Evolutionary conservation across 2,888 invertebrate species (phyloP).

Genomic region (Hymenopus coronatus): DNA sequence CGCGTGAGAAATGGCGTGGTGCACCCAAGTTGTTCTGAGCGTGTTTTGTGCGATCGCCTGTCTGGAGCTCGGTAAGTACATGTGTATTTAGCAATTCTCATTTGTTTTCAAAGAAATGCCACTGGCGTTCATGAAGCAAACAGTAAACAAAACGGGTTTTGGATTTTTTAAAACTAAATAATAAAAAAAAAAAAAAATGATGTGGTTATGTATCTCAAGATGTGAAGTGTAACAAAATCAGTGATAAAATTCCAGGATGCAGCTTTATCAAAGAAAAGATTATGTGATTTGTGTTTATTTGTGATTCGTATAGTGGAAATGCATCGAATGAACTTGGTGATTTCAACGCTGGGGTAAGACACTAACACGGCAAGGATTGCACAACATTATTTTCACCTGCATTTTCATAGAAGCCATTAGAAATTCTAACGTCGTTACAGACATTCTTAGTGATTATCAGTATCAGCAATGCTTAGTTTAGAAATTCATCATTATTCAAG

Average conservation of each 20-base stretch:
- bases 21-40: conserved; percentile 21
- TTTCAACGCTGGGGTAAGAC: neutral
- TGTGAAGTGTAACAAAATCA: neutral
- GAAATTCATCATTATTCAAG: neutral
- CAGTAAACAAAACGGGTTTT: neutral
- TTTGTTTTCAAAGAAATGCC: neutral
- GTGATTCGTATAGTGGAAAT: neutral
- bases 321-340: neutral
- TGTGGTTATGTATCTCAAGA: neutral
- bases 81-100: neutral
- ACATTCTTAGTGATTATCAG: neutral
- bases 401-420: neutral
- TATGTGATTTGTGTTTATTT: neutral
- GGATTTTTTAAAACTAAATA: neutral
- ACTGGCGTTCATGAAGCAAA: neutral
- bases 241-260: neutral
- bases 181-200: neutral
- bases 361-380: neutral
- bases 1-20: conserved; percentile 32
- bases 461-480: no score
- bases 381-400: neutral
- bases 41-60: conserved; percentile 25
- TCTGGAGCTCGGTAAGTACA: conserved; percentile 32
- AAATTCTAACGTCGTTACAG: neutral
- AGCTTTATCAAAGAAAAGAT: neutral